Conservation (phyloP, 2,797 vertebrate genomes). For the Chelon auratus region DNA sequence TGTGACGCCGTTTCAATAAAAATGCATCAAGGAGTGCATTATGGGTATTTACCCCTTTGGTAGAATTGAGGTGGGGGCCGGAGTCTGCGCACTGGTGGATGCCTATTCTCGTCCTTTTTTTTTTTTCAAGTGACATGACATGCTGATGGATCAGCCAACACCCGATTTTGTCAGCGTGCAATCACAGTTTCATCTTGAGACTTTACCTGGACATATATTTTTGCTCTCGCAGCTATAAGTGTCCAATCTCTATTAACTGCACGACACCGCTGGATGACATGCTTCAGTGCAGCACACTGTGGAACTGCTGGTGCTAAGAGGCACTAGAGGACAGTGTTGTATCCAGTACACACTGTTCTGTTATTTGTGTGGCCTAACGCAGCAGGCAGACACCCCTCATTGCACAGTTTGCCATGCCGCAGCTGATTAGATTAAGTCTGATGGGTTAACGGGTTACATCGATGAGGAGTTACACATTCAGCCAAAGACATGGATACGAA, state of each 20-base stretch:
- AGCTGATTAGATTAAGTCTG: conserved; percentile 39
- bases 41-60: conserved; percentile 72
- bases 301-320: neutral
- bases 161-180: conserved; percentile 1
- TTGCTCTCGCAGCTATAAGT: neutral
- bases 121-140: conserved; percentile 35
- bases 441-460: conserved; percentile 3
- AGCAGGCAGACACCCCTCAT: conserved; percentile 15
- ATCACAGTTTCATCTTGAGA: neutral
- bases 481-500: neutral
- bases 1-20: conserved; percentile 52
- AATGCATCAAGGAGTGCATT: conserved; percentile 72
- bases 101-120: conserved; percentile 32
- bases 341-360: conserved; percentile 31
- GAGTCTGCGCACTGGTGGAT: conserved; percentile 38
- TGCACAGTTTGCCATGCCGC: conserved; percentile 9
- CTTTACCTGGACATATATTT: conserved; percentile 4
- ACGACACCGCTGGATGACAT: neutral
- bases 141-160: conserved; percentile 13
- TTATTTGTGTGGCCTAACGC: conserved; percentile 37
- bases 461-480: neutral
- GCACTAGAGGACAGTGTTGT: conserved; percentile 74
- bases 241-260: conserved; percentile 13
- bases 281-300: neutral
- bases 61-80: conserved; percentile 48